Evolutionary conservation across 2,113 vertebrate genomes (phyloP), one percentile per base, ranked within the genome.

Genomic region (Macquaria australasica): DNA sequence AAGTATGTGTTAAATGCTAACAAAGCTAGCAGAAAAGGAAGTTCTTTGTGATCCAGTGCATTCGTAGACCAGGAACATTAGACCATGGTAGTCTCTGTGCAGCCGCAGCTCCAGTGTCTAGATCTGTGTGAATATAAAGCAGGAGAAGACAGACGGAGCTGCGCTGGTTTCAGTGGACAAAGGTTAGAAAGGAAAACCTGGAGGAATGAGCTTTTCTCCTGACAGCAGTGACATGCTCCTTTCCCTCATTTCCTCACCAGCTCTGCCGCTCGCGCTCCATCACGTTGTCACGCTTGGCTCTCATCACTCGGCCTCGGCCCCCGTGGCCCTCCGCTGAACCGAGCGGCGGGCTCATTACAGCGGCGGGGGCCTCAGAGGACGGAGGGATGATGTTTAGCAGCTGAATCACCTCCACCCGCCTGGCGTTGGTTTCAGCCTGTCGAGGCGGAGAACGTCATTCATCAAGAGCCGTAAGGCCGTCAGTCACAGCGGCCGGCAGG

Each of bases 391-490:
- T 90, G 86, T 83, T 85, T 76, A 88, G 76, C 82, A 83, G 88
- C 88, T 90, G 88, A 88, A 83, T 82, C 82, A 51, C 84, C 88
- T 83, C 76, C 78, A 58, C 31, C 72, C 8, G 64, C 84, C 77
- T 62, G 87, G 64, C 74, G 21, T 59, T 69, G 88, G 84, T 91
- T 87, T 90, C 70, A 85, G 85, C 58, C 90, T 80, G 90, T 79
- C 68, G 62, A 77, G 81, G 77, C 71, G 15, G 34, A 64, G 84
- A 76, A 73, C 78, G n/a, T 88, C 90, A 87, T 88, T 88, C 84
- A 92, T 88, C 87, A 83, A 75, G 81, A 87, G 88, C 85, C 70
- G 86, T 86, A 87, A 82, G 85, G 55, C 90, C 70, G 83, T 86
- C 90, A 89, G 87, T 91, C 85, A 83, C 73, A 31, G 84, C 63